phyloP scores from a whole-genome alignment of 2,113 vertebrate genomes.

The Carassius auratus region DNA sequence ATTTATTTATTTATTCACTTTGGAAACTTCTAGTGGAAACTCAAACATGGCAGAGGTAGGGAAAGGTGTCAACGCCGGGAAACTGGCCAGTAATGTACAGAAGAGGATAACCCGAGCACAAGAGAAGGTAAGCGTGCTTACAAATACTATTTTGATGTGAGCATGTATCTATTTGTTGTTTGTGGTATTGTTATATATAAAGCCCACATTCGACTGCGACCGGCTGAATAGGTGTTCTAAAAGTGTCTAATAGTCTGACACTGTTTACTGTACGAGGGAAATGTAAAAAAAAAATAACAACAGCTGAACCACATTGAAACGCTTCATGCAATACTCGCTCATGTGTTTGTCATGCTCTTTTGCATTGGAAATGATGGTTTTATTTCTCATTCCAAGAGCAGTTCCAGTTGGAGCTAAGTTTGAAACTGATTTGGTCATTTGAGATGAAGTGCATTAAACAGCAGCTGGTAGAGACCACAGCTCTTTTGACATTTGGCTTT shows the following conservation, averaged over 20 bases:
- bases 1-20: conserved; percentile 24
- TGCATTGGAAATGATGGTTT: neutral
- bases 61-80: conserved; percentile 95
- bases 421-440: neutral
- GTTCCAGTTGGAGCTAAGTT: neutral
- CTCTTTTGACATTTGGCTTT: neutral
- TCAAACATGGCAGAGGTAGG: conserved; percentile 88
- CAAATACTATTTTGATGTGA: neutral
- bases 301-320: neutral
- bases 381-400: neutral
- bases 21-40: conserved; percentile 33
- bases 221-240: neutral
- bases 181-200: neutral
- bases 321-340: neutral
- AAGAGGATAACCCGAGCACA: conserved; percentile 93
- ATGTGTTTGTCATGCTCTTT: neutral
- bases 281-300: neutral
- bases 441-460: neutral
- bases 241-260: conserved; percentile 6
- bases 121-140: conserved; percentile 85
- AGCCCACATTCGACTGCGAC: neutral
- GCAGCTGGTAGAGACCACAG: neutral
- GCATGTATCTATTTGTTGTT: neutral
- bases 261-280: neutral
- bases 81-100: conserved; percentile 93